Percentiles rank a stretch among this genome's conserved stretches.
Conservation (phyloP, 2,888 invertebrate genomes). For the Cotesia congregata region DNA sequence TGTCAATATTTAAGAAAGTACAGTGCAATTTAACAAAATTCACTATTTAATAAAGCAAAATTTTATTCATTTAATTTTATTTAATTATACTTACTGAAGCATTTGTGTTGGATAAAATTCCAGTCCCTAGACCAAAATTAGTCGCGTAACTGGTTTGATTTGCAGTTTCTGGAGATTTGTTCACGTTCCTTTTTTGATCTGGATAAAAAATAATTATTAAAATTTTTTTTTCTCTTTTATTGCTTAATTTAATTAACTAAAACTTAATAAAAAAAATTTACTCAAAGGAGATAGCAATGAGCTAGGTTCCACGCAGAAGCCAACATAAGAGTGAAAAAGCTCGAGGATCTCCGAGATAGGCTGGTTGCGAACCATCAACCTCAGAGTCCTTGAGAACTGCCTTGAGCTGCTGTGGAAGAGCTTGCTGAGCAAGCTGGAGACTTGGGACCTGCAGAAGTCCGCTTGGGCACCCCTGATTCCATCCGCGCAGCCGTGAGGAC, state of each 20-base stretch:
- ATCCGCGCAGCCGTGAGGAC: slow-evolving; percentile 92
- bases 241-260: not conserved
- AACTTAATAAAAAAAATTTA: slow-evolving; percentile 73
- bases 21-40: too few relatives aligned
- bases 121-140: slow-evolving; percentile 84
- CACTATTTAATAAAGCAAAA: not conserved
- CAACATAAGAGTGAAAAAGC: slow-evolving; percentile 94
- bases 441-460: slow-evolving; percentile 90
- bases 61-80: not conserved
- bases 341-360: slow-evolving; percentile 89
- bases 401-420: slow-evolving; percentile 79
- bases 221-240: not conserved
- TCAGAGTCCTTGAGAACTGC: slow-evolving; percentile 77
- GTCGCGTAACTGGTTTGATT: slow-evolving; percentile 84
- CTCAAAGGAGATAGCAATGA: slow-evolving; percentile 88
- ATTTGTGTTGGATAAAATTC: slow-evolving; percentile 42
- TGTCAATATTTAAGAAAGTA: too few relatives aligned
- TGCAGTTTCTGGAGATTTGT: slow-evolving; percentile 79
- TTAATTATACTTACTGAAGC: slow-evolving; percentile 39
- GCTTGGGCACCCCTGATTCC: slow-evolving; percentile 87
- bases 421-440: slow-evolving; percentile 82
- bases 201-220: slow-evolving; percentile 49
- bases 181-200: slow-evolving; percentile 81
- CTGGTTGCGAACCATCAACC: slow-evolving; percentile 83
- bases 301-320: slow-evolving; percentile 94